Base-by-base conservation (phyloP, 2,888 invertebrate species). In the Tiliacea aurago region DNA sequence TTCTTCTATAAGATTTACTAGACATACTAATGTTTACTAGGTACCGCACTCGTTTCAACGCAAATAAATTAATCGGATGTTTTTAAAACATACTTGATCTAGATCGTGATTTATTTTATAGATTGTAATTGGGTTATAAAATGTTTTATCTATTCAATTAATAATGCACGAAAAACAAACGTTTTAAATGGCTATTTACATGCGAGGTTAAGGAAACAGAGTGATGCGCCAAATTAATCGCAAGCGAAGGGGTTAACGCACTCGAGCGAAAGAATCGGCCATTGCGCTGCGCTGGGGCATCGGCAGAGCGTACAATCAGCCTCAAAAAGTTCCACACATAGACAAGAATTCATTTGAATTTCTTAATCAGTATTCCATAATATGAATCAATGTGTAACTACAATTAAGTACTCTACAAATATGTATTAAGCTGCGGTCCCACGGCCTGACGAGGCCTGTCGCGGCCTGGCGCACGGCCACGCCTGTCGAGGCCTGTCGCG, bases 231-330 rank as follows among this genome's bases (percentile, higher is more conserved):
- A 81, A 89, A 86, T 84, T 83, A 86, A 86, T 87, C 77, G 81
- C 87, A 83, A 78, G 77, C 84, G 77, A 70, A 79, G 84, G 82
- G 90, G 90, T 90, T 87, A 90, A 90, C 81, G 90, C 68, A 87
- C 90, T 87, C 84, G 56, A 66, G 55, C 62, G 75, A 80, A 86
- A 86, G 76, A 86, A 81, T 86, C 70, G 72, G 68, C 41, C 76
- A 76, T 33, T 71, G 72, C 76, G 77, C 58, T 63, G 74, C 59
- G 70, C 11, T 53, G 66, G 70, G 58, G 61, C 59, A 41, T 55
- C 56, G 53, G 70, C 51, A 69, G 61, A 61, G 64, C 55, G 68
- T 66, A 77, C 73, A 56, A 47, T 66, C 76, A 66, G 20, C 0
- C 6, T 20, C 41, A 47, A 73, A 47, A 65, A 76, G 28, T 18